Evolutionary conservation across 92 coral and sea anemone species (phyloP).

Genomic region (Pocillopora meandrina): DNA sequence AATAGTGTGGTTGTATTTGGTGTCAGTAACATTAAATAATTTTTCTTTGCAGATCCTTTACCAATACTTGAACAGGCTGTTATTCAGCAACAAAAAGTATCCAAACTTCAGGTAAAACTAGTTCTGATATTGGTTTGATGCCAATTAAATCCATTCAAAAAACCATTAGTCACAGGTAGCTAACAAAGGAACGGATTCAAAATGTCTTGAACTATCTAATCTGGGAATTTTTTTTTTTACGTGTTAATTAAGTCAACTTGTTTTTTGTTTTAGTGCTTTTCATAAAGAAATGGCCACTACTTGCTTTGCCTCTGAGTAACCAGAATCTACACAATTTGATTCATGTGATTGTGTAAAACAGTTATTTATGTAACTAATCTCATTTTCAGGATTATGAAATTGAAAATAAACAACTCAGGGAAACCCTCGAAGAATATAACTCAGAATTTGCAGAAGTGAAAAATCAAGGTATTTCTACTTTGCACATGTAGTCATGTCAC

Average conservation of each 20-base stretch:
- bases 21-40: neutral
- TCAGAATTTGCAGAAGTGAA: conserved; percentile 99
- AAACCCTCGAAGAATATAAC: conserved; percentile 92
- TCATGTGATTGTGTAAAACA: too few relatives aligned
- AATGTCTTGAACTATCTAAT: too few relatives aligned
- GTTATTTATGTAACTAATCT: neutral
- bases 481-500: neutral
- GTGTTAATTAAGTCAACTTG: too few relatives aligned
- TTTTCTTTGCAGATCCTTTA: conserved; percentile 69
- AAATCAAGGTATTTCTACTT: conserved; percentile 81
- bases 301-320: too few relatives aligned
- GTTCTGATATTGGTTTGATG: neutral
- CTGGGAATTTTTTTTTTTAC: too few relatives aligned
- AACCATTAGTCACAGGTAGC: neutral
- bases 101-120: conserved; percentile 81
- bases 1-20: neutral
- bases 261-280: too few relatives aligned
- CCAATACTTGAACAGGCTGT: conserved; percentile 90
- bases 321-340: too few relatives aligned
- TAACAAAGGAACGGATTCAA: too few relatives aligned
- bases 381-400: conserved; percentile 88
- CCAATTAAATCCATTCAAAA: neutral
- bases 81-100: conserved; percentile 89
- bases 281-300: too few relatives aligned
- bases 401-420: conserved; percentile 93